Percentiles rank a stretch among this genome's conserved stretches.
Conservation (phyloP, 2,113 vertebrate species). For the Tiliqua scincoides region DNA sequence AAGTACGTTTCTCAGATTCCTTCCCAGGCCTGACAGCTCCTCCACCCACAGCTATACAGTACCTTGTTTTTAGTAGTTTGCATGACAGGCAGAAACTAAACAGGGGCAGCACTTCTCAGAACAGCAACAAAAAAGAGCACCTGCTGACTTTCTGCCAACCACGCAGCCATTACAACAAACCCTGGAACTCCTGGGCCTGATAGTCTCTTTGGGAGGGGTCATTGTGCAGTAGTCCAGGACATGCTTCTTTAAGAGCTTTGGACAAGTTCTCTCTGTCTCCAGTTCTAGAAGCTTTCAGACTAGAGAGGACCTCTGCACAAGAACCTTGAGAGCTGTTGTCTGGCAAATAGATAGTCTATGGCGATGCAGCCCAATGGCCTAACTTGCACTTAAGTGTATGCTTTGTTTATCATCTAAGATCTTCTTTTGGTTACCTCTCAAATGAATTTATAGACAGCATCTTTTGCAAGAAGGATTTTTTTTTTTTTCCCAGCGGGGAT, state of each 20-base stretch:
- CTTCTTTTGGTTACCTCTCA: no score
- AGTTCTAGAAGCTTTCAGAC: not conserved
- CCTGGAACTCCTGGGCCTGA: not conserved
- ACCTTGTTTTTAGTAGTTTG: not conserved
- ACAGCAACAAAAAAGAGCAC: not conserved
- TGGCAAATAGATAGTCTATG: not conserved
- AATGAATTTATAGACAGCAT: no score
- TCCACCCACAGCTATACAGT: not conserved
- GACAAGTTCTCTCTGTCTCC: not conserved
- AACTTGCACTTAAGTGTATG: no score
- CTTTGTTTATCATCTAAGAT: no score
- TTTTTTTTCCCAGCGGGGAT: no score
- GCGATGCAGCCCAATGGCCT: no score
- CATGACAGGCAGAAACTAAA: not conserved
- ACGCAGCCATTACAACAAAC: not conserved
- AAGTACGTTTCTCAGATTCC: not conserved
- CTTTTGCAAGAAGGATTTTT: no score
- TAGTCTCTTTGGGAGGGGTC: not conserved
- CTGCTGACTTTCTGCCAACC: not conserved
- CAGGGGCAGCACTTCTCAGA: not conserved
- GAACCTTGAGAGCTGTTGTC: not conserved
- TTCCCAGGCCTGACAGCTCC: accelerated
- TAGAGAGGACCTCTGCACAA: not conserved
- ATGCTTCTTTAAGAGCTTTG: not conserved
- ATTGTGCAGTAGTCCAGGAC: no score